phyloP scores from a whole-genome alignment of 2,113 vertebrate species.

The Tricholaema leucomelas region DNA sequence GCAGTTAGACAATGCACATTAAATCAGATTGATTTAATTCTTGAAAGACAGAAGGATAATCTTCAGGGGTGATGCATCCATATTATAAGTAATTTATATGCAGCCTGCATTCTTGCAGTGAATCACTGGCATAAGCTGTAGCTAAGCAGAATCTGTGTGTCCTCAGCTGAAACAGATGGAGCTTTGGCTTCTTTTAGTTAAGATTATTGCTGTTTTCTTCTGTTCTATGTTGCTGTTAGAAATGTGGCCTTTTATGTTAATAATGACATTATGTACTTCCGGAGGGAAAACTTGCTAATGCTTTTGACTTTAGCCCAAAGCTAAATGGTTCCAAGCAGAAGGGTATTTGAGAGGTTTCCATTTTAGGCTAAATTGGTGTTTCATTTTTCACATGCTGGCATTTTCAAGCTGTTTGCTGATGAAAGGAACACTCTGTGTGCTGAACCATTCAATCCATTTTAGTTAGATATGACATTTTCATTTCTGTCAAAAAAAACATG shows the following conservation, averaged over 20 bases:
- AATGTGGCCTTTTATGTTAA: not conserved
- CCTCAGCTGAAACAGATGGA: not conserved
- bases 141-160: not conserved
- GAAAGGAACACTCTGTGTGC: constrained; percentile 57
- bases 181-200: not conserved
- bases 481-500: constrained; percentile 47
- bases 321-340: constrained; percentile 47
- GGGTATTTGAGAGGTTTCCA: constrained; percentile 53
- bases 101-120: not conserved
- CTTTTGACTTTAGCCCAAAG: constrained; percentile 19
- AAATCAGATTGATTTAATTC: not conserved
- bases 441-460: constrained; percentile 65
- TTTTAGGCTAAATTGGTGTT: constrained; percentile 67
- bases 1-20: not conserved
- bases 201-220: not conserved
- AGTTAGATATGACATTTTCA: constrained; percentile 52
- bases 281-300: not conserved
- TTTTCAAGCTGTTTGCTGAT: constrained; percentile 64
- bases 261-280: not conserved
- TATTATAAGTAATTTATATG: not conserved
- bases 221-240: not conserved
- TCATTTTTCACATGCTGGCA: constrained; percentile 65
- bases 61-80: not conserved
- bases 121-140: not conserved
- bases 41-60: not conserved